Evolutionary conservation across 2,797 vertebrate genomes (phyloP), one percentile per base, ranked within the genome.

Genomic region (Bradypodion pumilum): DNA sequence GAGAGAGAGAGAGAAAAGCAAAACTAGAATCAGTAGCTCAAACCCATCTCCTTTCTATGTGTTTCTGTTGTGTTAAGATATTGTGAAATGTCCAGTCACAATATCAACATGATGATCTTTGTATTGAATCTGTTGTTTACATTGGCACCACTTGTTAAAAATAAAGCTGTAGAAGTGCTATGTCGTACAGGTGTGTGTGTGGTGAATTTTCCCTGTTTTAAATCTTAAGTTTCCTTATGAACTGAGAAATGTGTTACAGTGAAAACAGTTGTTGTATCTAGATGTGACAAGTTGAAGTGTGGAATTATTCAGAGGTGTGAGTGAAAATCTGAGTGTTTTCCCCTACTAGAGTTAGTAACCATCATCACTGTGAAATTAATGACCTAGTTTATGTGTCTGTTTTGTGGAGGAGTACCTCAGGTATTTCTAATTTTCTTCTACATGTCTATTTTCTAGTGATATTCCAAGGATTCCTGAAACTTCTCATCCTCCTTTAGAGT

Each of bases 381-480:
- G 7, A 52, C 69, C 16, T 78, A 9, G 15, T 68, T 7, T 0
- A 74, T 0, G 0, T 75, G 13, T 87, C 25, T 10, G 0, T 74
- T 87, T 32, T 59, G 23, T 42, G 5, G 35, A 80, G 23, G 49
- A 76, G 56, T 25, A 63, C 2, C 42, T 77, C 42, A 42, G 9
- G 5, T 87, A 82, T 81, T 81, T 86, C 87, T 93, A 82, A 94
- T 89, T 90, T 81, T 37, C 87, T 0, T 90, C 23, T 86, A 23
- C 88, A 16, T 68, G 27, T 94, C 80, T 91, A 85, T 44, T 0
- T 96, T 98, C 95, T 95, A 99, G 98, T 95, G 98, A 99, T 92
- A 99, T 97, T 94, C 98, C 98, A 89, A 96, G 98, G 96, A 98
- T 99, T 94, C 98, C 98, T 4, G 98, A 99, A 94, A 98, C 97